Evolutionary conservation across 2,888 invertebrate genomes (phyloP), one percentile per base, ranked within the genome.

Genomic region (Philopedon plagiatum): DNA sequence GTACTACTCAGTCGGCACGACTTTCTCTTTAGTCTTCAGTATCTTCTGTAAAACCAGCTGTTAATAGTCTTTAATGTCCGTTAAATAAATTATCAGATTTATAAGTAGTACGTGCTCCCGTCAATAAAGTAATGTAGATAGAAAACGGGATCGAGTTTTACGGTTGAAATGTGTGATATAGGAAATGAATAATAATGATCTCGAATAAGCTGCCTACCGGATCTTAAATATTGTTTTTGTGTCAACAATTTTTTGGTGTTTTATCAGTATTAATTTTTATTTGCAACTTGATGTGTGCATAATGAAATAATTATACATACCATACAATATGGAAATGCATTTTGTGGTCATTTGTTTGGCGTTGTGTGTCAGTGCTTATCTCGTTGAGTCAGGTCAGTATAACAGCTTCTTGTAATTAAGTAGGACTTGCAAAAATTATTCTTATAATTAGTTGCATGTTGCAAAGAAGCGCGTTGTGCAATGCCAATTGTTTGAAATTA

Each of bases 21-120:
- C 70, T 70, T 70, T 70, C 70, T 70, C 70, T 70, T 69, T 26
- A n/a, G 69, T 63, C 69, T 57, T 70, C 37, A 57, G 49, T 51
- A 29, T 63, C 64, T 49, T 64, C 70, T 63, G 57, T 34, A 56
- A 37, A 34, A 58, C 46, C 57, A 67, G 66, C 66, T 61, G 61
- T 61, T 54, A 41, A 13, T 13, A 39, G 21, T 11, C 5, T 0
- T 32, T 23, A 41, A 46, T 32, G 29, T 21, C 23, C 7, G 11
- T 7, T 15, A 29, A 15, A 8, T 54, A 54, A 54, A 54, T 54
- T 1, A 4, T n/a, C 13, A 13, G 13, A 26, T 26, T 13, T 51
- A 4, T 26, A 13, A 13, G 19, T 49, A 49, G 49, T 26, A 7
- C 9, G 19, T 26, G 49, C 1, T 26, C 3, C n/a, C 34, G 11